Percentiles rank a stretch among this genome's conserved stretches.
phyloP scores from a whole-genome alignment of 2,888 invertebrate species.

The Euphydryas editha region DNA sequence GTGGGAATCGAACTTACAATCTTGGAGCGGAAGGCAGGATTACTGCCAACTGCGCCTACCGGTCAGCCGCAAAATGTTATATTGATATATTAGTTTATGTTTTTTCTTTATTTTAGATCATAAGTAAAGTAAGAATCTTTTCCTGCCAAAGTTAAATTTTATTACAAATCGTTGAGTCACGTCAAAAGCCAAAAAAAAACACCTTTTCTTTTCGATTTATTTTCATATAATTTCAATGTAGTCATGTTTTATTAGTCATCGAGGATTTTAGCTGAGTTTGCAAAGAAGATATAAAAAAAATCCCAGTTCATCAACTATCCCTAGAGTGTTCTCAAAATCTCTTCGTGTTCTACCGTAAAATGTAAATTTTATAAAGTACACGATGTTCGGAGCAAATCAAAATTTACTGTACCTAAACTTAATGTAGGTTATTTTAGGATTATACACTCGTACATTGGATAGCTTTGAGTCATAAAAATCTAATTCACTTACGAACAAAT shows the following conservation, averaged over 20 bases:
- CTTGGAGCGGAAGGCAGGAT: too few relatives aligned
- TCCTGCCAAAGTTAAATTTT: background rate
- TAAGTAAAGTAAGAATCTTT: too few relatives aligned
- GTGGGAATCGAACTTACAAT: too few relatives aligned
- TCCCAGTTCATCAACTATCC: background rate
- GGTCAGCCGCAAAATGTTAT: too few relatives aligned
- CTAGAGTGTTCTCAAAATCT: background rate
- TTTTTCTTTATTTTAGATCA: too few relatives aligned
- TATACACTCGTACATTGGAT: slow-evolving; percentile 25
- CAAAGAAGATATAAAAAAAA: background rate
- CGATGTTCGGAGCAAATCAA: background rate
- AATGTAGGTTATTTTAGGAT: slow-evolving; percentile 18
- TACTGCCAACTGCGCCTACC: too few relatives aligned
- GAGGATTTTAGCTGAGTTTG: background rate
- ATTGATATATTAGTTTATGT: too few relatives aligned
- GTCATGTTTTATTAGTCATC: background rate
- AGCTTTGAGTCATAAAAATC: slow-evolving; percentile 20
- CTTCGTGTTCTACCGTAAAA: slow-evolving; percentile 5
- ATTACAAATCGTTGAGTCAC: background rate
- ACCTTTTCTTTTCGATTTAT: background rate
- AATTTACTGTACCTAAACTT: background rate
- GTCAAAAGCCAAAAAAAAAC: background rate
- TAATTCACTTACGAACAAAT: slow-evolving; percentile 10
- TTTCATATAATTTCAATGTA: background rate
- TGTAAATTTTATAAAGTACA: background rate